Base-by-base conservation (phyloP, 2,888 invertebrate genomes). In the Uropetala carovei region DNA sequence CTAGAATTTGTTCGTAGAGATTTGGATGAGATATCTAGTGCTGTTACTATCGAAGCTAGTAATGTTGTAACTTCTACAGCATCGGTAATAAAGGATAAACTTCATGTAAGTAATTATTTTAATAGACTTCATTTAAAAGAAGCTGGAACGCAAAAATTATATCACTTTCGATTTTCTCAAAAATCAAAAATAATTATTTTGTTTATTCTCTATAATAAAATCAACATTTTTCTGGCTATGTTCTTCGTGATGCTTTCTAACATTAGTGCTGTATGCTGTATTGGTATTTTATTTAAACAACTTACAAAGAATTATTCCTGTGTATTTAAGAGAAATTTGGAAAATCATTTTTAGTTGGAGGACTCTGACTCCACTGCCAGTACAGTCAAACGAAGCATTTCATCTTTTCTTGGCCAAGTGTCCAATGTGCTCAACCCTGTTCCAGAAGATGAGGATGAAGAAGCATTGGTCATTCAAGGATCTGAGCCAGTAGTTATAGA, bases 1-100 rank as follows among this genome's bases (percentile, higher is more conserved):
- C 96, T 97, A 94, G 97, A 97, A 93, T 97, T 97, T 96, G 97
- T 97, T 93, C 97, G 97, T 94, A 97, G 97, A 94, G 97, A 97
- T 94, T 95, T 97, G 93, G 97, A 97, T 94, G 97, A 97, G 95
- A 96, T 97, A 93, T 97, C 97, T 18, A 96, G 96, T 92, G 97
- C 96, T 13, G 97, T 97, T 7, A 97, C 97, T 94, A 96, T 96
- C 93, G 97, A 97, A 95, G 97, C 97, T 11, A 96, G 96, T 93
- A 96, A 96, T 94, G 96, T 97, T 27, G 96, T 97, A 93, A 96
- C 95, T 93, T 96, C 96, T 64, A 97, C 97, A 0, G 97, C 97
- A 60, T 96, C 96, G 93, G 97, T 96, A 82, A 95, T 97, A 92
- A 97, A 97, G 93, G 97, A 97, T 94, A 97, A 97, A 22, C 95